Conservation (phyloP, 2,888 invertebrate species). For the Synanthedon vespiformis region DNA sequence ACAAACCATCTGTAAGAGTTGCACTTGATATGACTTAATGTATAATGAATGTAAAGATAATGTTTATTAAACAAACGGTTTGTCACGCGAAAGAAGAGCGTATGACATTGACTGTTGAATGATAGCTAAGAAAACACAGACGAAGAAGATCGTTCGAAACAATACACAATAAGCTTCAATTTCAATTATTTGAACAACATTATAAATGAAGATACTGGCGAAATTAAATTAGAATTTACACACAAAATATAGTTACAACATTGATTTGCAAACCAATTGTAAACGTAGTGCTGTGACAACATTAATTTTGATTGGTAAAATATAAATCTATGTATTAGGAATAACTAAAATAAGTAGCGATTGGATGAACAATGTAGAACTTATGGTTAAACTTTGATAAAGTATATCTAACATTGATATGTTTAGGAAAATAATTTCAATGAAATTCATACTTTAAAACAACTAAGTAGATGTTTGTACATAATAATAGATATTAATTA, state of each 20-base stretch:
- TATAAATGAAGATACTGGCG: slow-evolving; percentile 38
- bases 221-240: slow-evolving; percentile 54
- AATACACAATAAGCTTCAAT: slow-evolving; percentile 45
- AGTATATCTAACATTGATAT: too few relatives aligned
- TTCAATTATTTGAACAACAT: slow-evolving; percentile 42
- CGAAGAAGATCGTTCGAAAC: slow-evolving; percentile 48
- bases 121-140: slow-evolving; percentile 65
- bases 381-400: too few relatives aligned
- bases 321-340: neutral
- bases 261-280: slow-evolving; percentile 59
- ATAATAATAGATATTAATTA: slow-evolving; percentile 8
- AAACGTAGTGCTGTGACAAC: slow-evolving; percentile 58
- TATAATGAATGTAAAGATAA: neutral
- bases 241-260: slow-evolving; percentile 57
- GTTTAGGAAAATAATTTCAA: too few relatives aligned
- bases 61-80: slow-evolving; percentile 26
- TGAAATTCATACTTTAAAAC: too few relatives aligned
- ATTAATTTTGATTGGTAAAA: slow-evolving; percentile 10
- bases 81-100: slow-evolving; percentile 52
- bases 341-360: neutral
- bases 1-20: slow-evolving; percentile 32
- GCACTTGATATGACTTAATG: neutral
- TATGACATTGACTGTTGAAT: slow-evolving; percentile 57
- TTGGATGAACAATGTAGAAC: too few relatives aligned
- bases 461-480: too few relatives aligned